These are phyloP conservation scores for Coregonus clupeaformis DNA, from an alignment of 2,113 vertebrate species.

Conservation along the genomic window DNA sequence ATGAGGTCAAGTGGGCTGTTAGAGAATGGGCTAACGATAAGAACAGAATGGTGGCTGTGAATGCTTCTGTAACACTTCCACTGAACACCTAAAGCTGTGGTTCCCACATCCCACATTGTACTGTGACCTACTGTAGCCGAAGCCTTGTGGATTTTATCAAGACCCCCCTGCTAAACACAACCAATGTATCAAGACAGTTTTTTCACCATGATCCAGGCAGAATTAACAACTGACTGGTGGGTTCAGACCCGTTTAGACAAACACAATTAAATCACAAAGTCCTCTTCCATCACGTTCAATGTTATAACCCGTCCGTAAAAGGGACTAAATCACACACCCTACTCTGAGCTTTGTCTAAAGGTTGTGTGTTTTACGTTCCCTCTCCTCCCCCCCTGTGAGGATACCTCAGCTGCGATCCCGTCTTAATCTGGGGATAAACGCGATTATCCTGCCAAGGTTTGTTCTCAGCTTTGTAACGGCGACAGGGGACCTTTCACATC, in stretches of 20 bases:
- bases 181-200: too few species aligned
- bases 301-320: background rate
- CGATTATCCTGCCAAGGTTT: constrained; percentile 83
- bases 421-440: constrained; percentile 91
- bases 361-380: constrained; percentile 55
- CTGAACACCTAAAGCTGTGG: too few species aligned
- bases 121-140: constrained; percentile 35
- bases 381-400: constrained; percentile 68
- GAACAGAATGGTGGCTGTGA: background rate
- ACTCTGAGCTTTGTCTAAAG: constrained; percentile 61
- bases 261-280: constrained; percentile 4
- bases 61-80: background rate
- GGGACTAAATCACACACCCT: background rate
- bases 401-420: constrained; percentile 83
- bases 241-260: constrained; percentile 27
- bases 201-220: background rate
- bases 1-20: constrained; percentile 5
- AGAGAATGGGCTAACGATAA: background rate
- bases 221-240: constrained; percentile 41
- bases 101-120: too few species aligned
- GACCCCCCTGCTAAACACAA: too few species aligned
- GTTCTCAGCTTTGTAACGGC: constrained; percentile 86
- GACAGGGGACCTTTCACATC: constrained; percentile 84
- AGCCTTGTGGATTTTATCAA: too few species aligned
- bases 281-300: background rate